Conservation (phyloP, 2,113 vertebrate species). For the Numenius arquata region DNA sequence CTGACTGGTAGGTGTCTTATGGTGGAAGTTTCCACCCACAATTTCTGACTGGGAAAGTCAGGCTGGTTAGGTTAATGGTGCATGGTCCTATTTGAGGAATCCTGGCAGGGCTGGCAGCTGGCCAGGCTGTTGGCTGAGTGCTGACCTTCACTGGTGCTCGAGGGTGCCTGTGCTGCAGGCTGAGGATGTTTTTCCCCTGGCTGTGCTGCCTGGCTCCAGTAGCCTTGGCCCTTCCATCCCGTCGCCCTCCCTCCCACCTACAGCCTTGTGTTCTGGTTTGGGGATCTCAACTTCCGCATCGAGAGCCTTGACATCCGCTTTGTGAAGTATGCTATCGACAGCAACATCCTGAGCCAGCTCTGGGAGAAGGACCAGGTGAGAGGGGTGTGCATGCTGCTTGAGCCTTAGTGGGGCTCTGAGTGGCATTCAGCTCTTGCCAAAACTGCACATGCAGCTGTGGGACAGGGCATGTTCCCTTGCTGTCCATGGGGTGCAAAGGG, state of each 20-base stretch:
- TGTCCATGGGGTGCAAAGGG: accelerated
- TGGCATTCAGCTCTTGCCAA: accelerated
- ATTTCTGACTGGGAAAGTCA: background rate
- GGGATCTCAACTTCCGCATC: constrained; percentile 97
- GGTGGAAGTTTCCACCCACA: background rate
- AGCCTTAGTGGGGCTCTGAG: accelerated
- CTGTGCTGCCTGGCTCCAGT: background rate
- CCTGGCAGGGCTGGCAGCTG: background rate
- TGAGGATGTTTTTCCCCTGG: background rate
- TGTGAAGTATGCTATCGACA: constrained; percentile 94
- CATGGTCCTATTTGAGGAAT: background rate
- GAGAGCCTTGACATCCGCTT: constrained; percentile 95
- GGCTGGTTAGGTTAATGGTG: background rate
- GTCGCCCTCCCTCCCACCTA: background rate
- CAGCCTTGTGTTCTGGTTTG: constrained; percentile 98
- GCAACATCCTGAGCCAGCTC: constrained; percentile 87
- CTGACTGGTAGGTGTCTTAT: background rate
- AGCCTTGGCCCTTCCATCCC: background rate
- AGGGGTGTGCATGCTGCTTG: background rate
- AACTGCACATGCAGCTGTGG: background rate
- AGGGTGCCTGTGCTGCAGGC: background rate
- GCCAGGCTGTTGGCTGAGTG: background rate
- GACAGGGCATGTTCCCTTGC: background rate
- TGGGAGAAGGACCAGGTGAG: constrained; percentile 98
- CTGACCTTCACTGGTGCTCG: background rate